Evolutionary conservation across 1,140 invertebrate species (phyloP).

Genomic region (Penaeus chinensis): DNA sequence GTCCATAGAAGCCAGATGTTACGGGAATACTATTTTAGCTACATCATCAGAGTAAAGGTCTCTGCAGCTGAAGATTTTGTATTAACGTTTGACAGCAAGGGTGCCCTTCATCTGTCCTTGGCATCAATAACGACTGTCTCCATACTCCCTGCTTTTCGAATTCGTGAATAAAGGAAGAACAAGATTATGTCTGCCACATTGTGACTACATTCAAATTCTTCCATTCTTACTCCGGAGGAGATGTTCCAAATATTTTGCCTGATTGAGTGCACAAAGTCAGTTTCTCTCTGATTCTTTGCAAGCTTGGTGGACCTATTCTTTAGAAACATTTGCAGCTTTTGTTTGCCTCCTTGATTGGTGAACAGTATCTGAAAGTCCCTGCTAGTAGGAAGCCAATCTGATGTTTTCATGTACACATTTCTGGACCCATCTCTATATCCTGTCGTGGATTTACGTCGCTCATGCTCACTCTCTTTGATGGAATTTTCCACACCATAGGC

Average conservation of each 20-base stretch:
- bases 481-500: conserved; percentile 5
- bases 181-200: not conserved
- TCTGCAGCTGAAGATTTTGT: conserved; percentile 25
- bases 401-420: conserved; percentile 28
- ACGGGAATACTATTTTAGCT: conserved; percentile 20
- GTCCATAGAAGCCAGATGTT: conserved; percentile 16
- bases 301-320: conserved; percentile 12
- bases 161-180: conserved; percentile 22
- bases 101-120: conserved; percentile 21
- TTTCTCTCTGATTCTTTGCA: conserved; percentile 25
- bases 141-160: conserved; percentile 13
- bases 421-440: conserved; percentile 2
- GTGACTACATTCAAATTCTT: conserved; percentile 1
- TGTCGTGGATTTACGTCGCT: conserved; percentile 1
- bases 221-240: not conserved
- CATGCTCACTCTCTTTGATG: conserved; percentile 28
- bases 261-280: conserved; percentile 10
- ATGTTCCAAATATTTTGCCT: conserved; percentile 28
- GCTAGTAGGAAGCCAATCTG: conserved; percentile 6
- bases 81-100: conserved; percentile 9
- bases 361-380: not conserved
- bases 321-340: conserved; percentile 17
- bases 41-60: conserved; percentile 36
- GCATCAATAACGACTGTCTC: conserved; percentile 22
- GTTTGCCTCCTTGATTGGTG: conserved; percentile 20